Base-by-base conservation (phyloP, 2,113 vertebrate species). In the Chamaetylas fuelleborni region DNA sequence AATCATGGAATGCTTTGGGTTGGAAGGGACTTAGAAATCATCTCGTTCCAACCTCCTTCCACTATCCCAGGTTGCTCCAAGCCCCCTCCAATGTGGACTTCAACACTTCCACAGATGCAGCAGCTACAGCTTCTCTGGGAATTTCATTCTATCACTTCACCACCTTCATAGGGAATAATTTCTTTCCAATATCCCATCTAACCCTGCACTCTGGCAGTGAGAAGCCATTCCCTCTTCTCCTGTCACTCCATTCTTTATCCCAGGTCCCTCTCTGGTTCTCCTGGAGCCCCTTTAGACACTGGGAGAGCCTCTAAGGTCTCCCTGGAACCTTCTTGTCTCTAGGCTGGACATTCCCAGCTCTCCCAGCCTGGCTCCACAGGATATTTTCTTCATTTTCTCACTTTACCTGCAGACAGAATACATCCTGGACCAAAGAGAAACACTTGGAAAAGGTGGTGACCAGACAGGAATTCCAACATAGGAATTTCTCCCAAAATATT, bases 401-500 rank as follows among this genome's bases (percentile, higher is more conserved):
- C 8, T 86, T 50, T 7, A 57, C 8, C 34, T 40, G 19, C 50
- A 29, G 67, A 40, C 2, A 12, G 38, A 57, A 28, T 5, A 51
- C 1, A 33, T 6, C 16, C 43, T 7, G 6, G 31, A 69, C 20
- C 13, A 60, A 79, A 48, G 31, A 31, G 14, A 50, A 87, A 43
- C 0, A 0, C 25, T 42, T 47, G 33, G 72, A 40, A 70, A 88
- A 71, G 36, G 29, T 14, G 1, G 33, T 0, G 0, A 65, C 14
- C 0, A 0, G 51, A 36, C 25, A n/a, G 67, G 70, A 89, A 42
- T 82, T 36, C 38, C 36, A 82, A 25, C 8, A 7, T 28, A 47
- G 45, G 20, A 29, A n/a, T 69, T 67, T 56, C 14, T 36, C 26
- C 56, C 45, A 17, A 60, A 70, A 45, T 31, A n/a, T 12, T 7